These are phyloP conservation scores for Drosophila chauvacae DNA, from an alignment of 1,140 invertebrate genomes.

Conservation along the genomic window DNA sequence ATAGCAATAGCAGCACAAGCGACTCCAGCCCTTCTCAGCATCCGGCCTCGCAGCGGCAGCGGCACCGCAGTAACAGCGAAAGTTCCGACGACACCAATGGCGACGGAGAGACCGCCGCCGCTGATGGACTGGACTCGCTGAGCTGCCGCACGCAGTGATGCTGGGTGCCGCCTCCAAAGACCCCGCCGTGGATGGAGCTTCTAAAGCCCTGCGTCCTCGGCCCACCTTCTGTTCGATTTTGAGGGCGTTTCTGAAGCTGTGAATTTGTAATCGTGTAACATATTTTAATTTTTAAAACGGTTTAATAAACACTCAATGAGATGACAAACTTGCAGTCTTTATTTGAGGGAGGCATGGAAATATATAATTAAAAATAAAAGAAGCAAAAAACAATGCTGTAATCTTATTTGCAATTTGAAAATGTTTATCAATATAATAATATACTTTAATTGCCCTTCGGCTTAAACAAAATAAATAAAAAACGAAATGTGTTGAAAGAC, in stretches of 20 bases:
- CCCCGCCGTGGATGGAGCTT: conserved; percentile 11
- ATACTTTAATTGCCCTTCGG: neutral
- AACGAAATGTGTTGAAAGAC: neutral
- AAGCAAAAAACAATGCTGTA: neutral
- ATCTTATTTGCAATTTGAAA: neutral
- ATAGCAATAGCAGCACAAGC: conserved; percentile 2
- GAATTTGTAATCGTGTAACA: conserved; percentile 57
- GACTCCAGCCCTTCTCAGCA: neutral
- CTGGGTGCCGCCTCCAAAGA: conserved; percentile 29
- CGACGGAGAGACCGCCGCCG: conserved; percentile 12
- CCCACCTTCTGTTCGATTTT: conserved; percentile 23
- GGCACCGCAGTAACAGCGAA: neutral
- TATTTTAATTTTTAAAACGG: conserved; percentile 53
- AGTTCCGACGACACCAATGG: conserved; percentile 45
- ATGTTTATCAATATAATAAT: conserved; percentile 8
- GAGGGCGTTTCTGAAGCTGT: conserved; percentile 62
- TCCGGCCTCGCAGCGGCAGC: conserved; percentile 7
- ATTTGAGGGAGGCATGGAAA: neutral
- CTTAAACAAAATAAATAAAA: neutral
- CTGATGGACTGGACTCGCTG: conserved; percentile 24
- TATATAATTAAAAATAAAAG: neutral
- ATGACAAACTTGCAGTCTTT: neutral
- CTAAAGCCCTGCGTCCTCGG: conserved; percentile 7
- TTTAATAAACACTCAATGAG: conserved; percentile 47
- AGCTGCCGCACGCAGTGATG: conserved; percentile 66